phyloP scores from a whole-genome alignment of 2,888 invertebrate genomes.

The Parascotia fuliginaria region DNA sequence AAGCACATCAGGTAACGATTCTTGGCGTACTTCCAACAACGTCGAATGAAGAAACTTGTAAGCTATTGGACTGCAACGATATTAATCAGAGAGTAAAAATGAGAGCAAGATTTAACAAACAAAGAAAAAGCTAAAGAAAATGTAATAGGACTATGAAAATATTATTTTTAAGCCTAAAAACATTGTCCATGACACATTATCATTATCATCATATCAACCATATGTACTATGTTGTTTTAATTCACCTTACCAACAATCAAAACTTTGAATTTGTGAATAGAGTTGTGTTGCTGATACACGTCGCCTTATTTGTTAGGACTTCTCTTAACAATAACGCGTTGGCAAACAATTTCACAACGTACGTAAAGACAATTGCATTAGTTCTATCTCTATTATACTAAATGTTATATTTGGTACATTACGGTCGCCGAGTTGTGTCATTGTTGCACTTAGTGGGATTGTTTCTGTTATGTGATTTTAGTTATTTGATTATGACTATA shows the following conservation, averaged over 20 bases:
- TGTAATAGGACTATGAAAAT: no score
- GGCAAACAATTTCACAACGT: constrained; percentile 16
- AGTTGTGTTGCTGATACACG: no score
- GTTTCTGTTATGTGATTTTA: constrained; percentile 12
- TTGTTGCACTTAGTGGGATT: constrained; percentile 33
- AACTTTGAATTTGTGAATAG: no score
- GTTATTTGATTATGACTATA: constrained; percentile 19
- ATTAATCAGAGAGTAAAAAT: not conserved
- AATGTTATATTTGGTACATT: constrained; percentile 5
- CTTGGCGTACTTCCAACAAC: not conserved
- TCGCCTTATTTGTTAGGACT: no score
- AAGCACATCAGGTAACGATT: not conserved
- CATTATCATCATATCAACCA: no score
- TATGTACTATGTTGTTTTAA: no score
- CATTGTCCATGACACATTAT: no score
- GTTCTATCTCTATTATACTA: constrained; percentile 13
- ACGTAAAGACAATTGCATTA: constrained; percentile 26
- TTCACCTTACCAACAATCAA: no score
- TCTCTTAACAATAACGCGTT: constrained; percentile 16
- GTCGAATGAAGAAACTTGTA: not conserved
- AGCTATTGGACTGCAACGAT: not conserved
- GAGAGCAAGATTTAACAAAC: no score
- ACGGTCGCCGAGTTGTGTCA: constrained; percentile 15
- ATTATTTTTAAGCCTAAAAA: no score
- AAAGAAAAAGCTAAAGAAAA: no score